Evolutionary conservation across 2,113 vertebrate species (phyloP).

Genomic region (Capreolus pygargus): DNA sequence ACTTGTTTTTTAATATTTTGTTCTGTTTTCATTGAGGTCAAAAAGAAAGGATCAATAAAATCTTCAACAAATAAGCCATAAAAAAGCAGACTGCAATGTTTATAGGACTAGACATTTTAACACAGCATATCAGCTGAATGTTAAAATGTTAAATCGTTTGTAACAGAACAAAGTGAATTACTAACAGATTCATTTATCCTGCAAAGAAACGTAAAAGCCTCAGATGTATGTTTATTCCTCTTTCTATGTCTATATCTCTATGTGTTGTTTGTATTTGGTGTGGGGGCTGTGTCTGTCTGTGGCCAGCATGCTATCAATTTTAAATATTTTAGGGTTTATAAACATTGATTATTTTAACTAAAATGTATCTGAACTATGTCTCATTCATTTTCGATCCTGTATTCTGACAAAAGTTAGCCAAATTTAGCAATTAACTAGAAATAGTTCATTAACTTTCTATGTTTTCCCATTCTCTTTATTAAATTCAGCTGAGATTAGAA

Average conservation of each 20-base stretch:
- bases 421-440: neutral
- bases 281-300: neutral
- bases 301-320: neutral
- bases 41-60: slow-evolving; percentile 69
- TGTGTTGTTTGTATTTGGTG: neutral
- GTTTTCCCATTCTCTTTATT: neutral
- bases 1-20: slow-evolving; percentile 51
- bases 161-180: slow-evolving; percentile 59
- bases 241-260: neutral
- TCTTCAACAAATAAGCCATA: slow-evolving; percentile 57
- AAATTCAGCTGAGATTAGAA: neutral
- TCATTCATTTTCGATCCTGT: neutral
- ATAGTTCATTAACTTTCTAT: neutral
- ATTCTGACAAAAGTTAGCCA: neutral
- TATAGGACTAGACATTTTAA: slow-evolving; percentile 39
- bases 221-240: neutral
- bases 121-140: slow-evolving; percentile 40
- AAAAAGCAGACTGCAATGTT: slow-evolving; percentile 43
- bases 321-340: neutral
- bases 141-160: slow-evolving; percentile 67
- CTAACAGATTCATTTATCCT: slow-evolving; percentile 38
- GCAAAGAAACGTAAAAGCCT: slow-evolving; percentile 38
- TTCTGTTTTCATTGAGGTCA: slow-evolving; percentile 42
- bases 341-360: neutral
- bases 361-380: neutral